Evolutionary conservation across 2,888 invertebrate genomes (phyloP), one percentile per base, ranked within the genome.

Genomic region (Plagiodera versicolora): DNA sequence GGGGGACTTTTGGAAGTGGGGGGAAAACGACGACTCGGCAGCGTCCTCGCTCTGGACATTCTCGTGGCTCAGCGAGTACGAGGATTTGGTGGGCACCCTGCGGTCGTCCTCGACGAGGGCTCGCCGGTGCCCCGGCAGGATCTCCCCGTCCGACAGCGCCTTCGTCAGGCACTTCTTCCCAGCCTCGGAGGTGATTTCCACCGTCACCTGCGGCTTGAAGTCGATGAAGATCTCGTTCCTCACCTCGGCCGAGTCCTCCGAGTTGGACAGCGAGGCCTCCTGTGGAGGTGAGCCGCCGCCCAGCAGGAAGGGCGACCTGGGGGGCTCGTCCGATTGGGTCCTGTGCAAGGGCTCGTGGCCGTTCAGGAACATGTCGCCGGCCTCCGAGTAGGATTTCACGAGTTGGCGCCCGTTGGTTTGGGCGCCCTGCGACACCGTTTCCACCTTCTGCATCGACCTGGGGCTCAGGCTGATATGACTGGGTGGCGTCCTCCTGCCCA

Each of bases 341-440:
- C 93, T 85, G 72, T 91, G 90, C 54, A 93, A 81, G 67, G 88
- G 87, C 69, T 92, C 92, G 74, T 92, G 24, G 4, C 75, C 74
- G 44, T 67, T 73, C 79, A 77, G 64, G 65, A 77, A 79, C 64
- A 81, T 80, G 61, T 80, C 83, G 8, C 86, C 86, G 46, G 91
- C 91, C 82, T 93, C 93, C 1, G 93, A 93, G 67, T 89, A 89
- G 58, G 92, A 93, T 80, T 94, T 94, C 45, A 89, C 90, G 63
- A 94, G 81, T 79, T 91, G 89, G 69, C 92, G 84, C n/a, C 87
- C 94, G 80, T 94, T 94, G 1, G 94, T 94, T 81, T 94, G 94
- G 9, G 94, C 94, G 17, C 92, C 93, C 76, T 94, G 93, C 10
- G 93, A 94, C 47, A 94, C 92, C 87, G 93, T 93, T 79, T 90